Evolutionary conservation across 2,113 vertebrate species (phyloP), one percentile per base, ranked within the genome.

Genomic region (Cheirogaleus medius): DNA sequence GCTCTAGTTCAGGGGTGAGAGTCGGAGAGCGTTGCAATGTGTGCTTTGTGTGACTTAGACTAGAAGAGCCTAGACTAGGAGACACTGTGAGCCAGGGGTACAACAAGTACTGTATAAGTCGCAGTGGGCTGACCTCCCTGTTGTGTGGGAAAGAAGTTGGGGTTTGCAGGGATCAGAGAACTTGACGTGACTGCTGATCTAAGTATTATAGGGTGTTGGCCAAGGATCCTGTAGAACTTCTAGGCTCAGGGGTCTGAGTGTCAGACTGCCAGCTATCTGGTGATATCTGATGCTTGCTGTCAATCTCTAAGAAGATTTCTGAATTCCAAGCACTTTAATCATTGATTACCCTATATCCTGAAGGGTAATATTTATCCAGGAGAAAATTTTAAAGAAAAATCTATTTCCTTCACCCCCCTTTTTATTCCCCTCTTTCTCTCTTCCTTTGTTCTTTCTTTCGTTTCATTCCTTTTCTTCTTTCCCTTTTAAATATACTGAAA

Each of bases 401-500:
- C 39, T n/a, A 18, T 44, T 32, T n/a, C 13, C 58, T 54, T 54
- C 13, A n/a, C n/a, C 2, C 32, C 37, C 5, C 56, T 54, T 44
- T 34, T 76, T 42, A 6, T n/a, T 56, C 66, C 8, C 25, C 58
- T 60, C 7, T 2, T 54, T 69, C 15, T 52, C 47, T 69, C 34
- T 37, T 54, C 68, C 68, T 54, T 52, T 3, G 14, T 52, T 52
- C 32, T 56, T 56, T 37, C 18, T 10, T 47, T 64, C 21, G 5
- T 34, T 42, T 66, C 25, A 14, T 89, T 34, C 13, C 23, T n/a
- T 84, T 94, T 83, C 49, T 92, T 54, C 25, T 52, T 90, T 74
- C 5, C 20, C 21, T 74, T 82, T 58, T 78, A 93, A 78, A 60
- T 54, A 69, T 64, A 71, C 64, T 95, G 39, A 94, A 68, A 88